A percentile compares a stretch with the other conserved stretches of the same genome.
Conservation (phyloP, 2,797 vertebrate genomes). For the Phrynocephalus vlangalii region DNA sequence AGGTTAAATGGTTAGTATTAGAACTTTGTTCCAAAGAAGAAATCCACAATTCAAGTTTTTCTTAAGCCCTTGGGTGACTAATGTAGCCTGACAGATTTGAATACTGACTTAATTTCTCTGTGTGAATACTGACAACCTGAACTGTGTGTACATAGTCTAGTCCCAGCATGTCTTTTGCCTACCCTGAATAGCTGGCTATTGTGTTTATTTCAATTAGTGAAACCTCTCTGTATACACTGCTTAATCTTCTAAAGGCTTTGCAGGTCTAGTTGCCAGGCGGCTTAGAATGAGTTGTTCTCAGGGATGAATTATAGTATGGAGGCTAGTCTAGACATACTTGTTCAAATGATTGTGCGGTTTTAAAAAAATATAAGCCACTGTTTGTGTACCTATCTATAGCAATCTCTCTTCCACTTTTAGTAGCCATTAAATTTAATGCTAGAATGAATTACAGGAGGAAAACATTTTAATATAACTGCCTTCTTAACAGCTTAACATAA, state of each 20-base stretch:
- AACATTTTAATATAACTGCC: background rate
- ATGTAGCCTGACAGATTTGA: background rate
- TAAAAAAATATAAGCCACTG: background rate
- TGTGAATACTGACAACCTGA: conserved; percentile 13
- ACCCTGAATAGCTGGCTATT: conserved; percentile 8
- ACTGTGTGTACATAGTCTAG: conserved; percentile 7
- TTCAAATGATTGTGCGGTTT: conserved; percentile 6
- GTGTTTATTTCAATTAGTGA: background rate
- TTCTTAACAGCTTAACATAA: background rate
- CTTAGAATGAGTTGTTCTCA: background rate
- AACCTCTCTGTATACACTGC: background rate
- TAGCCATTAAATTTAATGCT: background rate
- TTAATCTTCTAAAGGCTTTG: conserved; percentile 26
- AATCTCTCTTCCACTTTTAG: background rate
- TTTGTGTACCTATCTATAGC: background rate
- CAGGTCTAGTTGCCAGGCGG: conserved; percentile 7
- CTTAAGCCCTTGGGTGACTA: conserved; percentile 11
- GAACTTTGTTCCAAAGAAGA: conserved; percentile 10
- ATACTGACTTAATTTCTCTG: conserved; percentile 15
- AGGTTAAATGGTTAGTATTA: background rate
- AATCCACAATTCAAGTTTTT: conserved; percentile 3
- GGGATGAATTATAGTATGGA: background rate
- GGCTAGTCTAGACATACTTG: background rate
- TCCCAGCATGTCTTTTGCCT: conserved; percentile 1
- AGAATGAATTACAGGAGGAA: background rate